These are phyloP conservation scores for Drosophila histrio DNA, from an alignment of 2,888 invertebrate species.

Conservation along the genomic window DNA sequence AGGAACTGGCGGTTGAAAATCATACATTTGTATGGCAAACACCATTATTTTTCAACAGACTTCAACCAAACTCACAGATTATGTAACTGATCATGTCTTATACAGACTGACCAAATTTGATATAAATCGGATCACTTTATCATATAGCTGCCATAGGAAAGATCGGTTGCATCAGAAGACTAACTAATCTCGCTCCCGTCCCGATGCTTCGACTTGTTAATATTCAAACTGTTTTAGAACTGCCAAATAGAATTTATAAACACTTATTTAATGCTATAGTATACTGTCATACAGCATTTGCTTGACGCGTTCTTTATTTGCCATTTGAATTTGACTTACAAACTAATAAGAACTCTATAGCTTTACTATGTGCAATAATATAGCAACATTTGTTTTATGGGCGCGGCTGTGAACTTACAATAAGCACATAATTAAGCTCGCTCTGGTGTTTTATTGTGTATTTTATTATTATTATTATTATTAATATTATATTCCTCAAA, in stretches of 20 bases:
- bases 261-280: slow-evolving; percentile 32
- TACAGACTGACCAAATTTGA: no score
- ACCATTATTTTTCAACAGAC: no score
- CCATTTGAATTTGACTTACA: slow-evolving; percentile 46
- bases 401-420: slow-evolving; percentile 17
- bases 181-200: no score
- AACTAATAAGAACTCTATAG: slow-evolving; percentile 42
- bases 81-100: no score
- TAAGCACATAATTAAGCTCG: slow-evolving; percentile 50
- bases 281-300: slow-evolving; percentile 54
- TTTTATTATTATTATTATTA: slow-evolving; percentile 8
- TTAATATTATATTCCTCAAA: slow-evolving; percentile 11
- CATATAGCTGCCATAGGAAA: no score
- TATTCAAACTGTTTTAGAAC: slow-evolving; percentile 21
- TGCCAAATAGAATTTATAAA: not conserved
- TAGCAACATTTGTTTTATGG: slow-evolving; percentile 20
- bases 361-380: slow-evolving; percentile 13
- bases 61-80: no score
- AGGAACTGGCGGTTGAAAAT: no score
- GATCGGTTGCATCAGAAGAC: no score
- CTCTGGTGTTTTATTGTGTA: slow-evolving; percentile 14
- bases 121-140: no score
- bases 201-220: not conserved
- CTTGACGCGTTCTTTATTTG: slow-evolving; percentile 35
- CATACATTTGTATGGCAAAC: no score